These are phyloP conservation scores for Mesorhabditis spiculigera DNA, from an alignment of 2,888 invertebrate genomes.

Conservation along the genomic window DNA sequence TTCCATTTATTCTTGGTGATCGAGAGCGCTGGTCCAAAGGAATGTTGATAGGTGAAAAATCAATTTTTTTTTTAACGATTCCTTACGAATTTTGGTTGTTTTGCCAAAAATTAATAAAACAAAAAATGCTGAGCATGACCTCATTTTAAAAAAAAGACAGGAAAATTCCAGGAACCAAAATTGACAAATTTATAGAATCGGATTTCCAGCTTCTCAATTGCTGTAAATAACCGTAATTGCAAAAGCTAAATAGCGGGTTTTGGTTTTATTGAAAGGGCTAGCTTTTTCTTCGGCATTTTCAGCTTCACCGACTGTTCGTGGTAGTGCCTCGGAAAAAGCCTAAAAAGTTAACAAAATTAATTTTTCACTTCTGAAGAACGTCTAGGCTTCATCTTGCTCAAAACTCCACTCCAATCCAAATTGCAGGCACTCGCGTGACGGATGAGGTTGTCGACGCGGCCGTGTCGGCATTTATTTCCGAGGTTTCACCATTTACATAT, in stretches of 20 bases:
- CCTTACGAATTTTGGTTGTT: no score
- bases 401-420: no score
- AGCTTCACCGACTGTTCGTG: no score
- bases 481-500: slow-evolving; percentile 14
- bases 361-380: background rate
- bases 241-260: background rate
- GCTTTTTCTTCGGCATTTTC: background rate
- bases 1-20: slow-evolving; percentile 81
- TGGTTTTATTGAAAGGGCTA: background rate
- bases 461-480: slow-evolving; percentile 81
- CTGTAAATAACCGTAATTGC: no score
- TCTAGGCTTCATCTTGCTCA: no score
- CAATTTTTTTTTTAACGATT: background rate
- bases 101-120: no score
- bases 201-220: no score
- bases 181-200: no score
- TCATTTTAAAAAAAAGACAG: no score
- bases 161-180: no score
- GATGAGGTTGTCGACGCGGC: slow-evolving; percentile 87
- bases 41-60: background rate
- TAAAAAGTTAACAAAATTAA: background rate
- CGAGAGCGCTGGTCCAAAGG: slow-evolving; percentile 79
- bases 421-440: slow-evolving; percentile 66
- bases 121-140: no score
- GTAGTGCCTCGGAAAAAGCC: no score